Conservation (phyloP, 1,140 invertebrate genomes). For the Drosophila watanabei region DNA sequence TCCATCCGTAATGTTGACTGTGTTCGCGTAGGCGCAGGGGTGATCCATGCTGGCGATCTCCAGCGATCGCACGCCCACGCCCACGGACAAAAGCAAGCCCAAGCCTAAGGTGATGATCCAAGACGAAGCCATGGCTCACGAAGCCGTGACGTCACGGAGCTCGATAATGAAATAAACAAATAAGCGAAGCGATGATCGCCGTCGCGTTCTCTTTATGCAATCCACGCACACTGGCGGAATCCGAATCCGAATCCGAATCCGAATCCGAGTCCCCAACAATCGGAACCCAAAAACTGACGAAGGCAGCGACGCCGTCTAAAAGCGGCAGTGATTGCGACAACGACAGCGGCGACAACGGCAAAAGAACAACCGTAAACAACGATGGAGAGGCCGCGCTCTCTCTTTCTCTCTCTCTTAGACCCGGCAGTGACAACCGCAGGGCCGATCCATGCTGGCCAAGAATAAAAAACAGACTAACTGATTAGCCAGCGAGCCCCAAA, state of each 20-base stretch:
- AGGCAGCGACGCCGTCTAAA: constrained; percentile 53
- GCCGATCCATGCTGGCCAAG: constrained; percentile 77
- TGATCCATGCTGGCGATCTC: constrained; percentile 36
- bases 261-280: constrained; percentile 35
- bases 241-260: constrained; percentile 11
- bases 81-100: constrained; percentile 2
- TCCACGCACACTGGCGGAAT: constrained; percentile 19
- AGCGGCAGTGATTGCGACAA: constrained; percentile 74
- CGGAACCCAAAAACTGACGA: constrained; percentile 30
- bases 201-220: constrained; percentile 39
- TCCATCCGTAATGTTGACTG: constrained; percentile 76
- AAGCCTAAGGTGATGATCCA: constrained; percentile 12
- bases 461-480: constrained; percentile 81
- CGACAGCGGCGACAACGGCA: constrained; percentile 26
- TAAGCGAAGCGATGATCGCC: constrained; percentile 49
- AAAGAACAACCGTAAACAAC: constrained; percentile 39
- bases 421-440: constrained; percentile 15
- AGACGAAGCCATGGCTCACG: constrained; percentile 12
- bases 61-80: constrained; percentile 1
- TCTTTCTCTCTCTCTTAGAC: constrained; percentile 5
- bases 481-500: constrained; percentile 69
- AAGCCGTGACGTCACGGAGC: constrained; percentile 64
- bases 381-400: constrained; percentile 11
- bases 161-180: constrained; percentile 73
- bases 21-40: constrained; percentile 68